Percentiles rank a stretch among this genome's conserved stretches.
Conservation (phyloP, 1,140 invertebrate species). For the Papilio aristodemus region DNA sequence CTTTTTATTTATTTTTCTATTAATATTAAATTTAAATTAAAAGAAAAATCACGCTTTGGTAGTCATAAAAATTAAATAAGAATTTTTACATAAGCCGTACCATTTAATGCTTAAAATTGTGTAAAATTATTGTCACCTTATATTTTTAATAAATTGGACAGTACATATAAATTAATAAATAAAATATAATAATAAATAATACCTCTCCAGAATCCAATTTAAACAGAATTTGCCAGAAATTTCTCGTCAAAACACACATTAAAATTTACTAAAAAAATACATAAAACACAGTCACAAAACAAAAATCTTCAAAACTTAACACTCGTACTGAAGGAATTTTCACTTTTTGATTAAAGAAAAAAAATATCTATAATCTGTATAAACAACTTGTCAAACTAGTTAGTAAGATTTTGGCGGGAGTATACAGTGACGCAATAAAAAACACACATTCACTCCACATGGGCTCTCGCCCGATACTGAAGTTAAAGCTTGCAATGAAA, state of each 20-base stretch:
- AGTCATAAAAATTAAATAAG: no score
- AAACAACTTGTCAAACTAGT: constrained; percentile 21
- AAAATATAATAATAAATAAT: neutral
- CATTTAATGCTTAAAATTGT: no score
- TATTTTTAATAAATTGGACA: no score
- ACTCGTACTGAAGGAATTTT: neutral
- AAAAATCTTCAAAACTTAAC: neutral
- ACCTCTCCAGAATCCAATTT: constrained; percentile 20
- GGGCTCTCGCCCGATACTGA: constrained; percentile 26
- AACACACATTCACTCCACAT: neutral
- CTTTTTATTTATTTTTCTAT: no score
- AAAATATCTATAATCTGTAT: neutral
- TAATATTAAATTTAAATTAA: no score
- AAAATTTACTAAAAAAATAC: neutral
- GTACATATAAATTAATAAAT: no score
- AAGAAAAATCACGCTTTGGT: no score
- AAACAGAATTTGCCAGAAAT: neutral
- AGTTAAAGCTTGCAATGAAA: constrained; percentile 17
- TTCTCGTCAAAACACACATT: neutral
- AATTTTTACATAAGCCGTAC: no score
- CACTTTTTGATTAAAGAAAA: constrained; percentile 10
- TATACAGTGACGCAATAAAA: neutral
- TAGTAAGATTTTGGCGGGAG: constrained; percentile 26
- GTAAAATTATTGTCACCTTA: no score
- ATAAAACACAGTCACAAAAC: constrained; percentile 1